Evolutionary conservation across 1,140 invertebrate genomes (phyloP).

Genomic region (Rhizoglyphus robini): DNA sequence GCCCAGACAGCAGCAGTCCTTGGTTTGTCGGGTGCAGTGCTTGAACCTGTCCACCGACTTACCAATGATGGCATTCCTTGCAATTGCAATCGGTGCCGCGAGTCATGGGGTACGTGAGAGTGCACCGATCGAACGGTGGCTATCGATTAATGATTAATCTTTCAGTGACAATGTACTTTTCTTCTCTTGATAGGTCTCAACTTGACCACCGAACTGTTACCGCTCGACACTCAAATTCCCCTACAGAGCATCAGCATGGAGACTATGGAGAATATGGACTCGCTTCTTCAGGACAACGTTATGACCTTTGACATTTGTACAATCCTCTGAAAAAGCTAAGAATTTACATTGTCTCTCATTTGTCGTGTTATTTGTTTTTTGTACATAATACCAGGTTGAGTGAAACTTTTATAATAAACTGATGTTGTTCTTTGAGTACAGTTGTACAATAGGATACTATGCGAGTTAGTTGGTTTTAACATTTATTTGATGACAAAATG

Average conservation of each 20-base stretch:
- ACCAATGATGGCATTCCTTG: slow-evolving; percentile 4
- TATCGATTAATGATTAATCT: slow-evolving; percentile 13
- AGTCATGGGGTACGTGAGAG: not conserved
- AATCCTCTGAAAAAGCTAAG: not conserved
- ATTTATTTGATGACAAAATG: no score
- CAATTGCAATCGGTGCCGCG: not conserved
- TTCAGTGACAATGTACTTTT: not conserved
- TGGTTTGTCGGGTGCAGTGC: no score
- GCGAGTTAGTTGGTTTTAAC: no score
- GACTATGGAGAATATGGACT: slow-evolving; percentile 16
- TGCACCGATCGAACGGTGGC: not conserved
- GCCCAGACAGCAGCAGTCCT: not conserved
- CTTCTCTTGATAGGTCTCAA: slow-evolving; percentile 3
- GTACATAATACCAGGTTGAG: not conserved
- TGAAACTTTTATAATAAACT: not conserved
- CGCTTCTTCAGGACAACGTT: not conserved
- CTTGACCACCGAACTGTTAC: slow-evolving; percentile 13
- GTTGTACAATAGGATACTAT: not conserved
- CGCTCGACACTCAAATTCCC: slow-evolving; percentile 11
- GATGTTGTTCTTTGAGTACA: not conserved
- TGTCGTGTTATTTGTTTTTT: not conserved
- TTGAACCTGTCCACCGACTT: no score
- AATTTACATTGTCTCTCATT: not conserved
- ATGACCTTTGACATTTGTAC: slow-evolving; percentile 1
- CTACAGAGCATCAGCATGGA: not conserved